Conservation (phyloP, 1,140 invertebrate species). For the Cryptotermes secundus region DNA sequence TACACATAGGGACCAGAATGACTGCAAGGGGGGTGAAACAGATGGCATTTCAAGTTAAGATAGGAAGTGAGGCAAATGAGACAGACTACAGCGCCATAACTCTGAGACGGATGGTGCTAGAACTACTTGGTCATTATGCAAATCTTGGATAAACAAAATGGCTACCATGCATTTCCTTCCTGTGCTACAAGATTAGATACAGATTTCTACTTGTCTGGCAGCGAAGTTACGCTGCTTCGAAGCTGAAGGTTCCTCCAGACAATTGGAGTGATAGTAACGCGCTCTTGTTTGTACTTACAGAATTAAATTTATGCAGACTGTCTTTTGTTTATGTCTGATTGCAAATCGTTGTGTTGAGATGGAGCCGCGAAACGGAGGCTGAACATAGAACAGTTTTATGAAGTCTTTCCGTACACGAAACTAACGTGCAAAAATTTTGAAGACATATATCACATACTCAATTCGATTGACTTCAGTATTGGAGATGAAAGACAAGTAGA, state of each 20-base stretch:
- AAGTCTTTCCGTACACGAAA: no score
- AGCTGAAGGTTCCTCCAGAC: neutral
- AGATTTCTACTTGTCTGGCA: neutral
- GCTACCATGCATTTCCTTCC: neutral
- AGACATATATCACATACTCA: no score
- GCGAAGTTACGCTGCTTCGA: neutral
- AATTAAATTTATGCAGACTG: neutral
- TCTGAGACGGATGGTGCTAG: neutral
- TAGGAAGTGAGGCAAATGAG: neutral
- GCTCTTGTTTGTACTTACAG: no score
- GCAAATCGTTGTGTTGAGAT: no score
- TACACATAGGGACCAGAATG: neutral
- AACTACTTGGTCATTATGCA: slow-evolving; percentile 12
- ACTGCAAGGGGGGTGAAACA: neutral
- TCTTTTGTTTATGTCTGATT: neutral
- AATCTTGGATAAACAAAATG: slow-evolving; percentile 20
- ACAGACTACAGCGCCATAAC: neutral
- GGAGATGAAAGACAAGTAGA: no score
- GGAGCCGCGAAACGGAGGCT: no score
- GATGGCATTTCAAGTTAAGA: neutral
- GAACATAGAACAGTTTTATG: no score
- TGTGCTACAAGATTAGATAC: neutral
- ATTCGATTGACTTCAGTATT: no score
- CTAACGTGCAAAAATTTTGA: no score
- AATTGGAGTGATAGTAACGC: neutral